Percentiles rank a stretch among this genome's conserved stretches.
phyloP scores from a whole-genome alignment of 2,888 invertebrate genomes.

The Gastracanthus pulcherrimus region DNA sequence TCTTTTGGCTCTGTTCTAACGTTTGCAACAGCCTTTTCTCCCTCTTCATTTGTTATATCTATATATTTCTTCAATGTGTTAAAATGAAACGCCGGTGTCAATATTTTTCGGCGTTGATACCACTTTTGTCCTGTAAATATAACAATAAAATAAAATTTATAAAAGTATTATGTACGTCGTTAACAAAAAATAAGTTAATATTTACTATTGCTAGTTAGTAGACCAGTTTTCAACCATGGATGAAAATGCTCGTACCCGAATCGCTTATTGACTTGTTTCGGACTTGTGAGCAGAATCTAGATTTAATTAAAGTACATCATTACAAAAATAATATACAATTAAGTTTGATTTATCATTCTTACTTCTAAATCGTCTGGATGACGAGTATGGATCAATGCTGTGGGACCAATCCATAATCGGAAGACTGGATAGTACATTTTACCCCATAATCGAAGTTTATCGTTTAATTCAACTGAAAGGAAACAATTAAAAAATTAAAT shows the following conservation, averaged over 20 bases:
- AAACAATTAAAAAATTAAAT: too few relatives aligned
- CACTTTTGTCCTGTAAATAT: conserved; percentile 45
- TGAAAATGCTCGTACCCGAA: conserved; percentile 5
- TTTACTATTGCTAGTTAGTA: conserved; percentile 44
- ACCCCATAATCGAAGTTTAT: background rate
- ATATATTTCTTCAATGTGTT: conserved; percentile 51
- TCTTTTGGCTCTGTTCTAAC: conserved; percentile 9
- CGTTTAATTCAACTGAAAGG: conserved; percentile 3
- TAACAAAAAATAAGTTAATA: background rate
- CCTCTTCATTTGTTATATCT: conserved; percentile 33
- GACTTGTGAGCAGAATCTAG: background rate
- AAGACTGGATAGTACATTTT: conserved; percentile 19
- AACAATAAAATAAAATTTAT: background rate
- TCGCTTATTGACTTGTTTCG: background rate
- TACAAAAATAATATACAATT: too few relatives aligned
- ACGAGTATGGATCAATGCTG: background rate
- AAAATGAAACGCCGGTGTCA: conserved; percentile 57
- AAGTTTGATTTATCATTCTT: too few relatives aligned
- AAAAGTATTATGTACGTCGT: background rate
- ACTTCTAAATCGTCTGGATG: conserved; percentile 40
- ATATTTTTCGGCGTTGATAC: conserved; percentile 51
- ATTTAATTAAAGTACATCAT: background rate
- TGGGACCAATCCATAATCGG: conserved; percentile 9
- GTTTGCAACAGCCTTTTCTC: background rate
- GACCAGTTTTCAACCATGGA: background rate